Base-by-base conservation (phyloP, 2,888 invertebrate species). In the Papilio gigon region DNA sequence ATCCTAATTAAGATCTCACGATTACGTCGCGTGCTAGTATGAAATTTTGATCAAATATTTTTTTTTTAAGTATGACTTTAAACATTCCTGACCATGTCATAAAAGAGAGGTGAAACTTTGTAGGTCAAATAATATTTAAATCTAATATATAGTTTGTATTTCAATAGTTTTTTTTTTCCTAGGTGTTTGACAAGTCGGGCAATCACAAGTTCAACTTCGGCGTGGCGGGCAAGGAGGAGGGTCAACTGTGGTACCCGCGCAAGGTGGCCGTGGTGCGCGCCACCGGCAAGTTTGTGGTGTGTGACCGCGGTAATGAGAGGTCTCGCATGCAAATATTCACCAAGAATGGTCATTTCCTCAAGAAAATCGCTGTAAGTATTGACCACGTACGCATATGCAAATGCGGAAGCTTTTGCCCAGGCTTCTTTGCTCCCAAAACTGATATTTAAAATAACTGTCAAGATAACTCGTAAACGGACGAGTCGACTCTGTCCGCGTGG, bases 321-420 rank as follows among this genome's bases (percentile, higher is more conserved):
- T 98, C 98, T 0, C 95, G 98, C 70, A 98, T 99, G 98, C 99
- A 99, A 89, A 97, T 99, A 77, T 99, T 99, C 84, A 98, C 97
- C 50, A 97, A 97, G 82, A 98, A 96, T 83, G 98, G 98, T 33
- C 97, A 98, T 82, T 99, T 98, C 87, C 93, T 98, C 80, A 97
- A 97, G 89, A 98, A 98, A 89, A 98, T 98, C 73, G 97, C 98
- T 71, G 94, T 92, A 81, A 71, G 90, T 80, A 37, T 44, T 33
- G 37, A 33, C 27, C 3, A 33, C 9, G 35, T n/a, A 44, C 20
- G 22, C 20, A 8, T 35, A 35, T 35, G 11, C 33, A 35, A 35
- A 35, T 35, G 4, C 33, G 6, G 9, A n/a, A n/a, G n/a, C n/a
- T n/a, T n/a, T n/a, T 11, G 6, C 33, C 42, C 17, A 6, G n/a